phyloP scores from a whole-genome alignment of 2,888 invertebrate species.

The Aphidoletes aphidimyza region DNA sequence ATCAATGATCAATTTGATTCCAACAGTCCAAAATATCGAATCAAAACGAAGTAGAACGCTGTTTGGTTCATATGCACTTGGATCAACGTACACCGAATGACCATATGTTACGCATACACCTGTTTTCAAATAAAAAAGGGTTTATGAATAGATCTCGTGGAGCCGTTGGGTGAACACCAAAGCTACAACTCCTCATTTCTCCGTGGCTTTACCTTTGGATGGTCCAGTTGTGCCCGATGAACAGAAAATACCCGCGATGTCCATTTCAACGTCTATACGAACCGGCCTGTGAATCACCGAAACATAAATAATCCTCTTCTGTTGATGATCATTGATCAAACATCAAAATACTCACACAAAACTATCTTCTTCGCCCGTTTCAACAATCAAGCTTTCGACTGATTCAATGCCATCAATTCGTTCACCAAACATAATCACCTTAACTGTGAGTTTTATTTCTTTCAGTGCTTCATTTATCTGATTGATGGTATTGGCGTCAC shows the following conservation, averaged over 20 bases:
- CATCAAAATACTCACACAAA: constrained; percentile 55
- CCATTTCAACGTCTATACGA: background rate
- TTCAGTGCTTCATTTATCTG: no score
- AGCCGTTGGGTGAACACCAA: no score
- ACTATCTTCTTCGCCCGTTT: background rate
- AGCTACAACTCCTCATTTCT: no score
- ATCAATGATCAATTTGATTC: background rate
- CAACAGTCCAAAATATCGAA: background rate
- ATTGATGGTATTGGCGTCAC: no score
- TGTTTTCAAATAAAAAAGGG: no score
- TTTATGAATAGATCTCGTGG: no score
- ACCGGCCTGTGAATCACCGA: background rate
- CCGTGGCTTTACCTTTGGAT: background rate
- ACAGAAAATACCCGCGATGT: background rate
- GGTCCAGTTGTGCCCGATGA: background rate
- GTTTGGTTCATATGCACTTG: no score
- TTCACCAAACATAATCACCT: no score
- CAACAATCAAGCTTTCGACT: no score
- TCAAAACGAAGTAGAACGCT: background rate
- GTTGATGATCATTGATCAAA: background rate
- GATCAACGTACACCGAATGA: background rate
- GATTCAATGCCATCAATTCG: no score
- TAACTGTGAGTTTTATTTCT: no score
- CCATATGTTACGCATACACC: background rate
- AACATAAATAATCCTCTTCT: no score